phyloP scores from a whole-genome alignment of 2,113 vertebrate species.

The Raphicerus campestris region DNA sequence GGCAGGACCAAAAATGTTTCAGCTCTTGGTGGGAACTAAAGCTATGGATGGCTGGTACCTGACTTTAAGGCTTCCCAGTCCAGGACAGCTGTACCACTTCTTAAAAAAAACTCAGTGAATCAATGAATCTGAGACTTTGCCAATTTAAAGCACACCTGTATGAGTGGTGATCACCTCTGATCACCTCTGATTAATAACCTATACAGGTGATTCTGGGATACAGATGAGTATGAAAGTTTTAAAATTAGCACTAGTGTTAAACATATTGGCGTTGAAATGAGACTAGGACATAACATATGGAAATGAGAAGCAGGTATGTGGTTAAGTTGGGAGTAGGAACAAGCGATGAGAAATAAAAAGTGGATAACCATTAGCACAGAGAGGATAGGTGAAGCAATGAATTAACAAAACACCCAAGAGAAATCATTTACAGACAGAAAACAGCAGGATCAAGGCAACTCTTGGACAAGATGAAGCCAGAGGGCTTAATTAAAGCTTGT shows the following conservation, averaged over 20 bases:
- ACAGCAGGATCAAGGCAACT: not conserved
- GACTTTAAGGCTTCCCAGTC: not conserved
- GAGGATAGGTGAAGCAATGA: not conserved
- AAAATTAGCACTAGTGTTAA: not conserved
- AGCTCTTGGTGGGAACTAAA: not conserved
- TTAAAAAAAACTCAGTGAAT: not conserved
- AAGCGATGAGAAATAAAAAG: conserved; percentile 14
- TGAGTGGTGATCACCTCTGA: not conserved
- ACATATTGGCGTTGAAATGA: not conserved
- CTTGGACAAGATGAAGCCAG: not conserved
- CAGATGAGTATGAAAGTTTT: not conserved
- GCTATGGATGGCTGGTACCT: not conserved
- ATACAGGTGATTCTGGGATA: not conserved
- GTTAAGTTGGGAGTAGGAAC: not conserved
- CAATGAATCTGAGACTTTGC: not conserved
- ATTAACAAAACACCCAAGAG: not conserved
- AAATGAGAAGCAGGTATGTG: not conserved
- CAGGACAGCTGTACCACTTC: not conserved
- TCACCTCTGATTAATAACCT: not conserved
- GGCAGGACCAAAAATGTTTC: not conserved
- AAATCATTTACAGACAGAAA: not conserved
- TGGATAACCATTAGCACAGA: not conserved
- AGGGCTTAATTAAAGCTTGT: not conserved
- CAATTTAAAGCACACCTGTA: not conserved
- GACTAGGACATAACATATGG: not conserved